A percentile compares a stretch with the other conserved stretches of the same genome.
Conservation (phyloP, 2,888 invertebrate genomes). For the Magallana nippona region DNA sequence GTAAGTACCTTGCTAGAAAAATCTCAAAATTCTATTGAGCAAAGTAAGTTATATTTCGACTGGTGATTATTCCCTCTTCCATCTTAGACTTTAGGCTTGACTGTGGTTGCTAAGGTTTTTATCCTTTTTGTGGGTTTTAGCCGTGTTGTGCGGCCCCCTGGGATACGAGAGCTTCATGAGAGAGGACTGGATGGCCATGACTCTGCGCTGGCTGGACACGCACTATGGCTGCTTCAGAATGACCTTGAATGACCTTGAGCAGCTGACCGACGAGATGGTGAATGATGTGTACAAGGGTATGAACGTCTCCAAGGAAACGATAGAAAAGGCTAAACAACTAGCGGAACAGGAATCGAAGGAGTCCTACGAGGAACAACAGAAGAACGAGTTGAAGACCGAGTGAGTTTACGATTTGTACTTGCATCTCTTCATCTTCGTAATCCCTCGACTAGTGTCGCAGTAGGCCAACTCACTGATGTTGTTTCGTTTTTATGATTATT, state of each 20-base stretch:
- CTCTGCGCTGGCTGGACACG: slow-evolving; percentile 66
- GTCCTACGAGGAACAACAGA: slow-evolving; percentile 17
- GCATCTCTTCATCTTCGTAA: too few relatives aligned
- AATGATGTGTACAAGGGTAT: background rate
- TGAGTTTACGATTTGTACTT: background rate
- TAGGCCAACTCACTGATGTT: too few relatives aligned
- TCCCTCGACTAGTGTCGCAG: too few relatives aligned
- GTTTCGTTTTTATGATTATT: too few relatives aligned
- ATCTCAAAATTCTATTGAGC: slow-evolving; percentile 64
- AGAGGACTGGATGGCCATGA: slow-evolving; percentile 68
- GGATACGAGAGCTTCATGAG: slow-evolving; percentile 70
- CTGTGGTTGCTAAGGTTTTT: background rate
- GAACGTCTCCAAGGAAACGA: slow-evolving; percentile 14
- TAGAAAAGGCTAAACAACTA: slow-evolving; percentile 1
- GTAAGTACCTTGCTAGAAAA: background rate
- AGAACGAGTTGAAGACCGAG: background rate
- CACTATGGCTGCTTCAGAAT: slow-evolving; percentile 54
- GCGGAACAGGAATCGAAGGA: background rate
- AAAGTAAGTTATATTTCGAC: slow-evolving; percentile 37
- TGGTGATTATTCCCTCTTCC: too few relatives aligned
- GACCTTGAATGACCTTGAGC: slow-evolving; percentile 18
- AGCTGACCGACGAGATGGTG: background rate
- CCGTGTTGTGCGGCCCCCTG: slow-evolving; percentile 66
- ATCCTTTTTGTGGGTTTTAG: slow-evolving; percentile 49
- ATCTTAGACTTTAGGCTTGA: background rate